Evolutionary conservation across 2,113 vertebrate species (phyloP), one percentile per base, ranked within the genome.

Genomic region (Sinocyclocheilus rhinocerous): DNA sequence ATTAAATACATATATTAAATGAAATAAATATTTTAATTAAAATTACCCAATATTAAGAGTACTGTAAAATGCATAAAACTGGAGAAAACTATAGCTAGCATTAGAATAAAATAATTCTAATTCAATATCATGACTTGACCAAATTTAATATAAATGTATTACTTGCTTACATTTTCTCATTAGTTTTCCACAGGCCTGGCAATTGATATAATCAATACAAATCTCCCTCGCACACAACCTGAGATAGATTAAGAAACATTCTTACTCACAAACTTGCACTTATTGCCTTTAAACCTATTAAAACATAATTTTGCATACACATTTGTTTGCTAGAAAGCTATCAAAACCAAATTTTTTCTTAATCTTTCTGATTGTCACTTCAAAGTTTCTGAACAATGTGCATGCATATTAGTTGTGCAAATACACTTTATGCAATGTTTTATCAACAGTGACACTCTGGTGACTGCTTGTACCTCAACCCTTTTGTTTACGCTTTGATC

Each of bases 381-480:
- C 33, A 72, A 39, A 72, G 33, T 75, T 77, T 55, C 9, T 75
- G 72, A 33, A 20, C 48, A 77, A 12, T 77, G 20, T 11, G 24
- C 48, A 20, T 77, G 45, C 24, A 6, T 50, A 52, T 52, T 76
- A 29, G 45, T 52, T 5, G 48, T 29, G 4, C 24, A 76, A 50
- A 52, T 52, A 76, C n/a, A 52, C 22, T 59, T 79, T 13, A 33
- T 79, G 12, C 26, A 24, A 15, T 26, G 50, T 55, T 78, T 52
- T 78, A 57, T 52, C 24, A 57, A 78, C 76, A 63, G 11, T 39
- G 76, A 55, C 76, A 33, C 24, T 48, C 39, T 24, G 26, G 26
- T 39, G 55, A 80, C 67, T 36, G 26, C 9, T 72, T 69, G 65
- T 22, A 83, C 65, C 45, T 42, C 67, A 83, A 57, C 3, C 50